Base-by-base conservation (phyloP, 1,140 invertebrate genomes). In the Drosophila pandora region DNA sequence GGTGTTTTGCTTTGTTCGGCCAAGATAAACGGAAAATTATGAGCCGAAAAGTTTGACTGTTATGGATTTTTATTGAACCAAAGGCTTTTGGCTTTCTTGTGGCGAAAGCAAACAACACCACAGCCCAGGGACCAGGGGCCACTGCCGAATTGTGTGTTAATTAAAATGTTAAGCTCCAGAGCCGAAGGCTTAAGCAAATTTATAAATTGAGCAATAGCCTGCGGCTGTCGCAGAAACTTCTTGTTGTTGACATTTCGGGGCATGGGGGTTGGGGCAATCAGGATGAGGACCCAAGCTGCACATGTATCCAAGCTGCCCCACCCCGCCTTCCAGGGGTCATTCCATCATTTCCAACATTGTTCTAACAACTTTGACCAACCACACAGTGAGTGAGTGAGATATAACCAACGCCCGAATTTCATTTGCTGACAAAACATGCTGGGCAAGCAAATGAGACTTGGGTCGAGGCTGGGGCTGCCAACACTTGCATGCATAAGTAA, bases 11-110 rank as follows among this genome's bases (percentile, higher is more conserved):
- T 34, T 68, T 47, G 25, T 41, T 22, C 13, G 37, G 41, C 56
- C 13, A 82, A 77, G 64, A 82, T 74, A 82, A 82, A 74, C 69
- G 63, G 43, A 74, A 56, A 77, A 78, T 82, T 82, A 79, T 69
- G 55, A 54, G 78, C 47, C 21, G 59, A 75, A 65, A 37, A 58
- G 48, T 63, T 50, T 77, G 45, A 73, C 79, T 69, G 54, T 62
- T 78, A 74, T 70, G 72, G 58, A 79, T 79, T 79, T 79, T 79
- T 79, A 79, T 79, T 61, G 64, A 74, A 58, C 69, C 63, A 69
- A 48, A 63, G 32, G 64, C 65, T 60, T 55, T 80, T 65, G 58
- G 48, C 52, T 34, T 76, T 69, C 72, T 50, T 74, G 47, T 23
- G 43, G 54, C 39, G 13, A 67, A 54, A 17, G 49, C 61, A 56